Percentiles rank a stretch among this genome's conserved stretches.
phyloP scores from a whole-genome alignment of 1,140 invertebrate genomes.

The Papilio xuthus region DNA sequence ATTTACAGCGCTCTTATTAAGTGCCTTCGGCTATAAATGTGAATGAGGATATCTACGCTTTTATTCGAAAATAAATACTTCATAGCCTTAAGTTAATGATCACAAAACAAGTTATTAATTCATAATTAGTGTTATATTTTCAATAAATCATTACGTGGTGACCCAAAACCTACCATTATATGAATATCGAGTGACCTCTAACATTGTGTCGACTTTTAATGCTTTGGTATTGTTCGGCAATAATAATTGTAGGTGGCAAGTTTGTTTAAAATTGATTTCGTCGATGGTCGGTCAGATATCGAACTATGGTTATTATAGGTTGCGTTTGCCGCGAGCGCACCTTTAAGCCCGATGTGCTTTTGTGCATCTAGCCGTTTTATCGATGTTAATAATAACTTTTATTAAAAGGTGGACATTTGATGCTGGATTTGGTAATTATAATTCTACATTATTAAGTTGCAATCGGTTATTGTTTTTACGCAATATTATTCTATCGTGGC shows the following conservation, averaged over 20 bases:
- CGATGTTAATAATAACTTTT: conserved; percentile 30
- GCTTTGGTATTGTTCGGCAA: conserved; percentile 65
- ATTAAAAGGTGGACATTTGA: conserved; percentile 25
- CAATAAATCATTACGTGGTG: conserved; percentile 78
- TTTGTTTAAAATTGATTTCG: conserved; percentile 80
- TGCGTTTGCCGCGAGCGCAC: conserved; percentile 41
- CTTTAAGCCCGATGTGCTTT: conserved; percentile 37
- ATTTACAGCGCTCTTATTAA: no score
- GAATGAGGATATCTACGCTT: no score
- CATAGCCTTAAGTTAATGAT: background rate
- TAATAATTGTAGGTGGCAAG: conserved; percentile 75
- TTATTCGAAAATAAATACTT: no score
- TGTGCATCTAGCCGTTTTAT: conserved; percentile 38
- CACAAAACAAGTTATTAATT: background rate
- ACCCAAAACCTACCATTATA: conserved; percentile 68
- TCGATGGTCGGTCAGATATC: conserved; percentile 66
- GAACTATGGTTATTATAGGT: conserved; percentile 69
- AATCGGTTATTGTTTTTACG: background rate
- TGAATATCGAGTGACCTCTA: conserved; percentile 67
- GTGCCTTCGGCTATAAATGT: no score
- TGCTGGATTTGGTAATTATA: conserved; percentile 10
- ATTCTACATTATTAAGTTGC: background rate
- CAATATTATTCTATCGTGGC: background rate
- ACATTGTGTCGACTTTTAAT: conserved; percentile 65
- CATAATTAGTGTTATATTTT: conserved; percentile 66